Evolutionary conservation across 1,140 invertebrate genomes (phyloP), one percentile per base, ranked within the genome.

Genomic region (Leptonema lineaticorne): DNA sequence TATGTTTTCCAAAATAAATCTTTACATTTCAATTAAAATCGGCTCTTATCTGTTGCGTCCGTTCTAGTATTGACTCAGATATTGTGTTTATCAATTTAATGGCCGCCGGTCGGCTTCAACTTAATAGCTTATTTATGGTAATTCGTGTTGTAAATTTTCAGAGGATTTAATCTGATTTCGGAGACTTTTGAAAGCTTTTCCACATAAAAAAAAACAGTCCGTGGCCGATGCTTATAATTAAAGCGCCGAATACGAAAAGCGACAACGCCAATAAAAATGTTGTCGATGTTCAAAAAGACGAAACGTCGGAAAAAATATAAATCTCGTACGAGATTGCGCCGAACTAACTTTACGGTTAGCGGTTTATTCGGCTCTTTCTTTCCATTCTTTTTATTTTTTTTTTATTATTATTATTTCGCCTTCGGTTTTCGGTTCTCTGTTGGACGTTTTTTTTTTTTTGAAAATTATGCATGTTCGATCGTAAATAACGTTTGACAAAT

Each of bases 91-190:
- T 67, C 65, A 48, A 60, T 28, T 59, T 41, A 67, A 58, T 58
- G 33, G 53, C 56, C 56, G 57, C 57, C 29, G 30, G 29, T 57
- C 37, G 57, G 60, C 16, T 53, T 63, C 29, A 33, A 26, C 16
- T 67, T 67, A 59, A 67, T 67, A 59, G 53, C 6, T 59, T 67
- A 67, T 59, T 67, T 67, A 67, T 67, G 65, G 18, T 59, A 67
- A 67, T 67, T 67, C 48, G 18, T n/a, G 30, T 37, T 67, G 57
- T 58, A 65, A 65, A 65, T 65, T 65, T 48, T 65, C 48, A 53
- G 16, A 65, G 53, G 57, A 53, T 28, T 65, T 53, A 65, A 66
- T 66, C 63, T 57, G 63, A 66, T 66, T 57, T 59, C 63, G 50
- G 50, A n/a, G n/a, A 66, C 30, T 66, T 66, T 66, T 66, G 63